These are phyloP conservation scores for Chloroceryle inda DNA, from an alignment of 2,797 vertebrate genomes.

Conservation along the genomic window DNA sequence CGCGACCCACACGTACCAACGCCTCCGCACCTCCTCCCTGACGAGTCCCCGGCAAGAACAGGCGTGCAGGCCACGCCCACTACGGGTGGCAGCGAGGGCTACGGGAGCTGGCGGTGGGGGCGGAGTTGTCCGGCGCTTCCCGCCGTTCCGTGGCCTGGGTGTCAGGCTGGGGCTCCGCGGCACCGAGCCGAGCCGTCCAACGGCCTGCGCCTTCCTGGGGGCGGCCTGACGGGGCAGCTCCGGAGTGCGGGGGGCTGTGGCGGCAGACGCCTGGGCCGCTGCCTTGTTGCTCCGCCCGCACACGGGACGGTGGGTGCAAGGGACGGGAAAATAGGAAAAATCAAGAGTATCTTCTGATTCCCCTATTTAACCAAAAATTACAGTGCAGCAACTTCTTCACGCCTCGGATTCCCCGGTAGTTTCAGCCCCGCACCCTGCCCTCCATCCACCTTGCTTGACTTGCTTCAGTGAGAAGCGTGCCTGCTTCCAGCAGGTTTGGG, in stretches of 20 bases:
- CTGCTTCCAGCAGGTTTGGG: rapidly evolving
- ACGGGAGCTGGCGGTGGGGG: no score
- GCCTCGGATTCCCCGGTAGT: no score
- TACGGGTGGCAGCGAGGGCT: neutral
- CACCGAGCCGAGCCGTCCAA: neutral
- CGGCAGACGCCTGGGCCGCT: no score
- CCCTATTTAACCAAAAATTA: no score
- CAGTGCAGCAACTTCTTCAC: neutral
- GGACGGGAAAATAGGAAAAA: rapidly evolving
- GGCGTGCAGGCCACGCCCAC: neutral
- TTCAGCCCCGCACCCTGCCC: neutral
- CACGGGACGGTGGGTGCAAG: rapidly evolving
- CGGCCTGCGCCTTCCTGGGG: neutral
- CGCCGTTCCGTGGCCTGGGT: neutral
- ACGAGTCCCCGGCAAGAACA: neutral
- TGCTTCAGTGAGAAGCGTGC: rapidly evolving
- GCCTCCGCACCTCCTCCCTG: neutral
- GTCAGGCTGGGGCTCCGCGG: no score
- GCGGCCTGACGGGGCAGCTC: neutral
- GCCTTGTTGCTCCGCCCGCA: no score
- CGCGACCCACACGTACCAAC: neutral
- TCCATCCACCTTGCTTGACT: neutral
- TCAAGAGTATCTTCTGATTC: neutral
- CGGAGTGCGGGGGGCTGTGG: neutral
- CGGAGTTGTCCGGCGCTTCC: neutral